Evolutionary conservation across 2,888 invertebrate species (phyloP), one percentile per base, ranked within the genome.

Genomic region (Papilio elwesi): DNA sequence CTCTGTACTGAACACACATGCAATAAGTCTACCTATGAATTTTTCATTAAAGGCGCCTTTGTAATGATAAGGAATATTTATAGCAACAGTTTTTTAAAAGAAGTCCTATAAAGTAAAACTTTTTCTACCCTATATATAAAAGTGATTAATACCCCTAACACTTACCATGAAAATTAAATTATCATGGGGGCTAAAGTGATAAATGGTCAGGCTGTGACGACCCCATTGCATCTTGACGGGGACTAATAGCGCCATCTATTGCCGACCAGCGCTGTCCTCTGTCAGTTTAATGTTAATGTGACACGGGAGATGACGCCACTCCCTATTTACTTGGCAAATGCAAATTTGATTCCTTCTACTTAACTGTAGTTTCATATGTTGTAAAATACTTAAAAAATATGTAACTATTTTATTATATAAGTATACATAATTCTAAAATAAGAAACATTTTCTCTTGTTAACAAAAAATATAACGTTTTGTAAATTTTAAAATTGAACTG

Each of bases 211-310:
- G 87, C 87, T 89, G 87, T 83, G 87, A 87, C 89, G 82, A 87
- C 80, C 83, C 80, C 82, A 77, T 76, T 79, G 82, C 81, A 85
- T 85, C 82, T 81, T 81, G 91, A 90, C 91, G 79, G 26, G 75
- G 80, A 92, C 89, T 91, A 91, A 91, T 91, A 80, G 84, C 89
- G 92, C 88, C 93, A 93, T 92, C 93, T 93, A 88, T 93, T 84
- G 85, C 80, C 82, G 84, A 84, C 80, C 82, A 82, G 76, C 86
- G 85, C 78, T 86, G 87, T 88, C 87, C 87, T 78, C 74, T 69
- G 57, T 65, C 47, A 48, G 8, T 78, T 75, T 78, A 81, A 79
- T 86, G 83, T 84, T 84, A 71, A 75, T 78, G 77, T 76, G 64
- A 76, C 77, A 76, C 80, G 81, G 76, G 79, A 87, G 88, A 81